Evolutionary conservation across 2,113 vertebrate genomes (phyloP), one percentile per base, ranked within the genome.

Genomic region (Origma solitaria): DNA sequence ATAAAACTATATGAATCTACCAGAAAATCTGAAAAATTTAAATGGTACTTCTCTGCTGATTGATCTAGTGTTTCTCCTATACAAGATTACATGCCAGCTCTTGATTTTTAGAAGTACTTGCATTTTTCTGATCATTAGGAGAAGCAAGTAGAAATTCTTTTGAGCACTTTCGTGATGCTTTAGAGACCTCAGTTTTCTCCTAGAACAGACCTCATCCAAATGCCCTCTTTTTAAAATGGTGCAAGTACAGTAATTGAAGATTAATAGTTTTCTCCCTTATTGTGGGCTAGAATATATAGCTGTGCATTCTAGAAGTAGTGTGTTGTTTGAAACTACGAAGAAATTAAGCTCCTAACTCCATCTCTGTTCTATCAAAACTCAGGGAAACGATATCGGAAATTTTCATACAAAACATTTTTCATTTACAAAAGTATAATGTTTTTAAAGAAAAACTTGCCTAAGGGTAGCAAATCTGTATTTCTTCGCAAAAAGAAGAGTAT

Each of bases 301-400:
- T 10, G 11, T 50, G 72, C 45, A 6, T 53, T 88, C 51, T 86
- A 66, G 35, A 89, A 94, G 28, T 47, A 92, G 64, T 82, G 19
- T 24, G 27, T 37, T 91, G 38, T 94, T 93, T 92, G 71, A 92
- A 85, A 18, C 25, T 95, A 85, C 42, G 92, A 82, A 89, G 62
- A 73, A 87, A 54, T 95, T 49, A 95, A 96, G 42, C 17, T 68
- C 49, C 86, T 86, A 71, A 86, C 11, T 86, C 57, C 28, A 76
- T 82, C 40, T 81, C 60, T 91, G 60, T 85, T 85, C 61, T 87
- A 17, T 78, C 80, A 93, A 86, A 71, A 60, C 37, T 69, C n/a
- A 49, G 35, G 50, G 61, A 87, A 66, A 49, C 11, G 49, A 23
- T 69, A 31, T 4, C 53, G 44, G 35, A 64, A 91, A 56, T 68